Percentiles rank a stretch among this genome's conserved stretches.
Evolutionary conservation across 2,113 vertebrate species (phyloP).

Genomic region (Rhineura floridana): DNA sequence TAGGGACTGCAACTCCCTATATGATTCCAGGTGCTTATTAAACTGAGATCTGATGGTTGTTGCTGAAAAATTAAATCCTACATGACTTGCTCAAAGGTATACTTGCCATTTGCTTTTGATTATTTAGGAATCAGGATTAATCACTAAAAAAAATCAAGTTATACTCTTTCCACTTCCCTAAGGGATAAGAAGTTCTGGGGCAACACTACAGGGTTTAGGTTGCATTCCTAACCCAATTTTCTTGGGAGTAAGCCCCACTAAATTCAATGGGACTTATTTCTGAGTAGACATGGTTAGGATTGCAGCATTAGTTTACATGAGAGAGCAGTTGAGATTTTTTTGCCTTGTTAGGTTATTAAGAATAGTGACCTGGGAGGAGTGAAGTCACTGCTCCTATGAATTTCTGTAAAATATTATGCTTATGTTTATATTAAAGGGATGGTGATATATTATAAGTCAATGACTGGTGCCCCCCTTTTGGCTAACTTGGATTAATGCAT

Average conservation of each 20-base stretch:
- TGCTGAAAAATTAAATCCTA: neutral
- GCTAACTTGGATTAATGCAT: neutral
- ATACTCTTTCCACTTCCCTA: neutral
- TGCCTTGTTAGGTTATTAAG: no score
- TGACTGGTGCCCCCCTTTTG: neutral
- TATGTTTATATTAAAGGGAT: no score
- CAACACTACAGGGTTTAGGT: neutral
- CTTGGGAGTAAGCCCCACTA: no score
- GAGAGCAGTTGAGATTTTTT: neutral
- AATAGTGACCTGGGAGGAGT: no score
- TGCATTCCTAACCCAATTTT: no score
- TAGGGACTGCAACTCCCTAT: neutral
- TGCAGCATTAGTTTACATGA: neutral
- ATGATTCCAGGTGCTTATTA: neutral
- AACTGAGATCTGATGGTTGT: neutral
- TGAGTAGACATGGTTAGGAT: no score
- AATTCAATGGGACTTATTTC: no score
- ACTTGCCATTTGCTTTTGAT: neutral
- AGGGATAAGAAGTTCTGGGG: neutral
- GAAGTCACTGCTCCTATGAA: no score
- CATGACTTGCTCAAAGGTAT: neutral
- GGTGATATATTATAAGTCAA: no score
- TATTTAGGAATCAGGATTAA: neutral
- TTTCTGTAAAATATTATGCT: no score
- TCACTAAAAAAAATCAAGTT: neutral